Base-by-base conservation (phyloP, 2,113 vertebrate genomes). In the Salvelinus sp. region DNA sequence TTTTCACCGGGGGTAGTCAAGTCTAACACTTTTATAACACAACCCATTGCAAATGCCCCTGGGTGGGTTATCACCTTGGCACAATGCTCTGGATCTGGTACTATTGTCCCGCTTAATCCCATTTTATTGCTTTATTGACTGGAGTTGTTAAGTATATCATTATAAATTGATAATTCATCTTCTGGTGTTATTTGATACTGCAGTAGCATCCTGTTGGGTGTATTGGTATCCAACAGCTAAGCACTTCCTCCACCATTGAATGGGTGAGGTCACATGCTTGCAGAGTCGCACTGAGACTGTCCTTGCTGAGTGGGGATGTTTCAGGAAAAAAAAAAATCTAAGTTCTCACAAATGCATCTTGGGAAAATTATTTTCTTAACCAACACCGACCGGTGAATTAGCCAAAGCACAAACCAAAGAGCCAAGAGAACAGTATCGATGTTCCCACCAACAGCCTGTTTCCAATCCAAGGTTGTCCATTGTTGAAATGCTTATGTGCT, bases 131-230 rank as follows among this genome's bases (percentile, higher is more conserved):
- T 83, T 76, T 88, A 85, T 86, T n/a, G 76, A 88, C 69, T 77
- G 73, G 25, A 80, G 73, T 76, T 84, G 80, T 85, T 85, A 81
- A 86, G 85, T 83, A 88, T 88, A 74, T 57, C 68, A 1, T 50
- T 27, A 30, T 76, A 82, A 89, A 86, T 87, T 76, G 76, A 72
- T 79, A 75, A 79, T 86, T 85, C 78, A 89, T 87, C 79, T 83
- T 69, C 69, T 13, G 67, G n/a, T n/a, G 75, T 71, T 67, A 73
- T 70, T 68, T 79, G 71, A 44, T 54, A 79, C 44, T 33, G 68
- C 75, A 25, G 68, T 72, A 71, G 33, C 68, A 71, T 88, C 80
- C 73, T 79, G 84, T 87, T 84, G 84, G 27, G 83, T 18, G 22
- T 66, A 66, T 23, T 75, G 75, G 85, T 86, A 67, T 75, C 74